Evolutionary conservation across 2,797 vertebrate genomes (phyloP).

Genomic region (Pitangus sulphuratus): DNA sequence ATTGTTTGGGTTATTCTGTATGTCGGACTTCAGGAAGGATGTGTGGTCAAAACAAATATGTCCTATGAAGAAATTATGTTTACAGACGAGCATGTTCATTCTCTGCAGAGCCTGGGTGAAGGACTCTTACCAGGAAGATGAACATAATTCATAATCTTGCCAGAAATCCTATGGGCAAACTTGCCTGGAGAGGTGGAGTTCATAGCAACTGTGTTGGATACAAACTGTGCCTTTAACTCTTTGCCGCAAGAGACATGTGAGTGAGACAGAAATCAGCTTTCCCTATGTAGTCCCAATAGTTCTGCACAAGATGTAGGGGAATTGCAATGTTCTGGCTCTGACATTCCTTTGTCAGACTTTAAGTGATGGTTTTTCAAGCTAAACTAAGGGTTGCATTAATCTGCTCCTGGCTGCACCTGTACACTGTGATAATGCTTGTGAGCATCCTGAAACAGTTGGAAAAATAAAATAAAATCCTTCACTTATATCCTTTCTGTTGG

Average conservation of each 20-base stretch:
- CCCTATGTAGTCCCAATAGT: background rate
- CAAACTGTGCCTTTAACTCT: background rate
- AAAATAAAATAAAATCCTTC: background rate
- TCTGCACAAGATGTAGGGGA: background rate
- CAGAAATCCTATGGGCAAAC: background rate
- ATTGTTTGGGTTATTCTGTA: background rate
- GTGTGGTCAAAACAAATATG: background rate
- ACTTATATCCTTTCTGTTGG: background rate
- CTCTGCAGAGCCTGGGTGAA: background rate
- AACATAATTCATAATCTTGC: background rate
- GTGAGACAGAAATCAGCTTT: background rate
- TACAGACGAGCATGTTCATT: background rate
- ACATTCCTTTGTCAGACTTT: background rate
- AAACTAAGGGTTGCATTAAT: background rate
- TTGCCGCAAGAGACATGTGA: rapidly evolving
- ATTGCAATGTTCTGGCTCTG: background rate
- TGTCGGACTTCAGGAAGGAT: background rate
- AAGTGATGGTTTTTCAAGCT: background rate
- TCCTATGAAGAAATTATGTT: background rate
- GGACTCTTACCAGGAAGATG: background rate
- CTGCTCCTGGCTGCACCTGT: background rate
- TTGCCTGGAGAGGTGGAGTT: background rate
- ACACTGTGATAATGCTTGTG: background rate
- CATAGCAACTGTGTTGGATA: background rate
- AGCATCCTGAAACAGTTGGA: background rate